Evolutionary conservation across 2,888 invertebrate species (phyloP).

Genomic region (Sepiola atlantica): DNA sequence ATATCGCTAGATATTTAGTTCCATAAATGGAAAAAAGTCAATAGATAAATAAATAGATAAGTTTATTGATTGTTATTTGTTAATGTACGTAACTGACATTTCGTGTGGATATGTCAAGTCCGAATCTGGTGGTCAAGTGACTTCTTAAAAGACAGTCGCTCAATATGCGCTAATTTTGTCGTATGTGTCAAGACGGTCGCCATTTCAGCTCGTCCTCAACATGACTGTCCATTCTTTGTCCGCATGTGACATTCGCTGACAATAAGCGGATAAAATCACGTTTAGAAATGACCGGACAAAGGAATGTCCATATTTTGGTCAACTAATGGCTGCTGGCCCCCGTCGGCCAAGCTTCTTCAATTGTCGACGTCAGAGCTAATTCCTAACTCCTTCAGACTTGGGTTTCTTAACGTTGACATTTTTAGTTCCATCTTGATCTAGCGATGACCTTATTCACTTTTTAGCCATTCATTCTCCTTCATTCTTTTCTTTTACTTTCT

Average conservation of each 20-base stretch:
- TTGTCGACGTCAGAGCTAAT: not conserved
- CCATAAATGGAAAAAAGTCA: too few species aligned
- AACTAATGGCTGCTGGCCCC: not conserved
- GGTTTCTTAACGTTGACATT: not conserved
- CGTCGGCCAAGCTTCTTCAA: not conserved
- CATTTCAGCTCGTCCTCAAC: not conserved
- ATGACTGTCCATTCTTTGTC: not conserved
- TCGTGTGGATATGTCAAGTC: not conserved
- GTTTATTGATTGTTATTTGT: not conserved
- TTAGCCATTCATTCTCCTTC: not conserved
- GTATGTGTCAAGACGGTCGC: not conserved
- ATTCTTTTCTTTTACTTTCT: not conserved
- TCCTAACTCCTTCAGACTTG: not conserved
- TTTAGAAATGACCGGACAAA: not conserved
- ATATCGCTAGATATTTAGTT: too few species aligned
- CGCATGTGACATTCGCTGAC: not conserved
- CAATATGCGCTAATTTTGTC: not conserved
- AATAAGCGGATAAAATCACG: not conserved
- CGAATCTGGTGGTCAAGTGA: not conserved
- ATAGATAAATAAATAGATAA: not conserved
- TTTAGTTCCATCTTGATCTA: not conserved
- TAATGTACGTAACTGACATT: not conserved
- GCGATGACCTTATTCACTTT: not conserved
- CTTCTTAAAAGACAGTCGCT: not conserved
- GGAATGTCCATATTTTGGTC: not conserved